Evolutionary conservation across 2,888 invertebrate genomes (phyloP).

Genomic region (Gymnosoma rotundatum): DNA sequence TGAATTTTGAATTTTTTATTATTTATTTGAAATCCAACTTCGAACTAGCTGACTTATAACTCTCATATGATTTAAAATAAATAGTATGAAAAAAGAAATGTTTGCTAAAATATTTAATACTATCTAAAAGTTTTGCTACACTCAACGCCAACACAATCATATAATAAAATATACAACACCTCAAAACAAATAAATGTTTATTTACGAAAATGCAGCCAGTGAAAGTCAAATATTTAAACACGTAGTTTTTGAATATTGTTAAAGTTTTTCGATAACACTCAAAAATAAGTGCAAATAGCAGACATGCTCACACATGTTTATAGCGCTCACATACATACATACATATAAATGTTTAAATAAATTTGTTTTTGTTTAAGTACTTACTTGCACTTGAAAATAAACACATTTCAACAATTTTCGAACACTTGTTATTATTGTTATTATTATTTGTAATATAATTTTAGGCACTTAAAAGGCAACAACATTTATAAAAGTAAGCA

Average conservation of each 20-base stretch:
- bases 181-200: slow-evolving; percentile 13
- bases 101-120: not conserved
- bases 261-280: slow-evolving; percentile 81
- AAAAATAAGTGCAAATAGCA: slow-evolving; percentile 76
- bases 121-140: slow-evolving; percentile 5
- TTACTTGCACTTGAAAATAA: slow-evolving; percentile 58
- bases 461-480: slow-evolving; percentile 64
- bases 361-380: slow-evolving; percentile 32
- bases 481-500: slow-evolving; percentile 44
- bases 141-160: not conserved
- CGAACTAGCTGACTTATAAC: too few relatives aligned
- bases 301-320: slow-evolving; percentile 42
- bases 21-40: too few relatives aligned
- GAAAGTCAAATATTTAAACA: slow-evolving; percentile 55
- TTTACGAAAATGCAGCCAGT: not conserved
- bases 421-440: slow-evolving; percentile 62
- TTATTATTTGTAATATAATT: slow-evolving; percentile 67
- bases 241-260: slow-evolving; percentile 73
- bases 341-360: slow-evolving; percentile 18
- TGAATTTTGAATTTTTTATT: too few relatives aligned
- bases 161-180: slow-evolving; percentile 7
- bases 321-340: slow-evolving; percentile 28
- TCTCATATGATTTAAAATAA: too few relatives aligned
- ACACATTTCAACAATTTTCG: slow-evolving; percentile 64
- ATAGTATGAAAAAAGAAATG: too few relatives aligned